Evolutionary conservation across 2,888 invertebrate species (phyloP), one percentile per base, ranked within the genome.

Genomic region (Gastracanthus pulcherrimus): DNA sequence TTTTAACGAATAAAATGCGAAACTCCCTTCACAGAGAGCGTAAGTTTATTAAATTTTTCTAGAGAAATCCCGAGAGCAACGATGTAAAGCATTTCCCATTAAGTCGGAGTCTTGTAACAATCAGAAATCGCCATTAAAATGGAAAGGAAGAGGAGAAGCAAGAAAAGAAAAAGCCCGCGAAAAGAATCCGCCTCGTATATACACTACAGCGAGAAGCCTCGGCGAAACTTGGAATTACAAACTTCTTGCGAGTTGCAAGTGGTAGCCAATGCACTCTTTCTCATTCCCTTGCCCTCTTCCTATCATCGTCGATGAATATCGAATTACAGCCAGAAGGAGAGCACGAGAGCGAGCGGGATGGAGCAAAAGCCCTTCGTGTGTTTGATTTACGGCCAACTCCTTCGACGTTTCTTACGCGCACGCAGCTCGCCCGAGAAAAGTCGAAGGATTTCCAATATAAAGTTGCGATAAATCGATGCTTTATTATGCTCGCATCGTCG

Each of bases 381-480:
- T 80, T 80, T 80, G 80, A 80, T 80, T 76, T 80, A 80, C 66
- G 67, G 58, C 66, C 58, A 45, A 48, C 45, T 58, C 36, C n/a
- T 34, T 7, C 36, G 36, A 34, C 36, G 29, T 48, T 66, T 75
- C 51, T 51, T 74, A 58, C 74, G 62, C 55, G 67, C 72, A 48
- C 29, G 16, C 29, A n/a, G n/a, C n/a, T 16, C 23, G 11, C 34
- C 3, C 29, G 31, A 31, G 66, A 80, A 76, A 71, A 71, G 58
- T 81, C 76, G 36, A 64, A 67, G 38, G 80, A 80, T 80, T 76
- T 71, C 76, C 26, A 77, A 81, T 76, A 81, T 81, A 81, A 77
- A 77, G 76, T 81, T 77, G 74, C 80, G 76, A 81, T 77, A 81
- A 77, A 77, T 77, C 72, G 81, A 77, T 81, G 60, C 72, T 64